These are phyloP conservation scores for Egretta garzetta DNA, from an alignment of 2,113 vertebrate genomes.

Conservation along the genomic window DNA sequence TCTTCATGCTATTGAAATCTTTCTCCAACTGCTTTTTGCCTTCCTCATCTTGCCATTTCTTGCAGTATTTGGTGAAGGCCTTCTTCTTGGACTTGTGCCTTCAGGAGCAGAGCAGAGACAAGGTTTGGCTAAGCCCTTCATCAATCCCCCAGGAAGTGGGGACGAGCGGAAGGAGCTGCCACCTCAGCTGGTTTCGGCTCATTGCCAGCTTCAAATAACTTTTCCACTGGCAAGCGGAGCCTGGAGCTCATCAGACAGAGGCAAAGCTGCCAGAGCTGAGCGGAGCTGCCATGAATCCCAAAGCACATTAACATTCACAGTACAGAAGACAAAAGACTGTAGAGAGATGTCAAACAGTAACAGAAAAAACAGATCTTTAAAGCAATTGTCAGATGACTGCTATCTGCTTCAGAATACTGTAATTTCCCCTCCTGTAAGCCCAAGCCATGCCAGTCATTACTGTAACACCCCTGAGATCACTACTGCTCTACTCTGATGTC, in stretches of 20 bases:
- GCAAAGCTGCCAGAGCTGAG: conserved; percentile 81
- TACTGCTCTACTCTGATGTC: not conserved
- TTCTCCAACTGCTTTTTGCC: conserved; percentile 99
- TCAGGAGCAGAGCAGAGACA: conserved; percentile 76
- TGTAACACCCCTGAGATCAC: not conserved
- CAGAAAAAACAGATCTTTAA: not conserved
- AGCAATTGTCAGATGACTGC: not conserved
- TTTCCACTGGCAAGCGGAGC: conserved; percentile 97
- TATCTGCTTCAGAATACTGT: not conserved
- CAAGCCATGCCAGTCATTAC: not conserved
- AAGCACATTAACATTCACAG: conserved; percentile 29
- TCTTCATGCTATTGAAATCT: conserved; percentile 96
- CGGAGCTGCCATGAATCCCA: conserved; percentile 86
- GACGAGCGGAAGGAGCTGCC: conserved; percentile 74
- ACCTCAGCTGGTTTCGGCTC: conserved; percentile 78
- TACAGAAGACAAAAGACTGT: conserved; percentile 42
- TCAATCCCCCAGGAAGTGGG: conserved; percentile 45
- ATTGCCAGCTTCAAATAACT: conserved; percentile 88
- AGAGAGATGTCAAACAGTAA: not conserved
- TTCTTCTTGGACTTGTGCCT: conserved; percentile 99
- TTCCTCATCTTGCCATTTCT: conserved; percentile 98
- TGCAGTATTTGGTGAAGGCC: conserved; percentile 99
- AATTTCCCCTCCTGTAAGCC: not conserved
- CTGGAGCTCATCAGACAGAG: conserved; percentile 91
- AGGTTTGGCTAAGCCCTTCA: conserved; percentile 75